Percentiles rank a stretch among this genome's conserved stretches.
Conservation (phyloP, 2,113 vertebrate species). For the Caloenas nicobarica region DNA sequence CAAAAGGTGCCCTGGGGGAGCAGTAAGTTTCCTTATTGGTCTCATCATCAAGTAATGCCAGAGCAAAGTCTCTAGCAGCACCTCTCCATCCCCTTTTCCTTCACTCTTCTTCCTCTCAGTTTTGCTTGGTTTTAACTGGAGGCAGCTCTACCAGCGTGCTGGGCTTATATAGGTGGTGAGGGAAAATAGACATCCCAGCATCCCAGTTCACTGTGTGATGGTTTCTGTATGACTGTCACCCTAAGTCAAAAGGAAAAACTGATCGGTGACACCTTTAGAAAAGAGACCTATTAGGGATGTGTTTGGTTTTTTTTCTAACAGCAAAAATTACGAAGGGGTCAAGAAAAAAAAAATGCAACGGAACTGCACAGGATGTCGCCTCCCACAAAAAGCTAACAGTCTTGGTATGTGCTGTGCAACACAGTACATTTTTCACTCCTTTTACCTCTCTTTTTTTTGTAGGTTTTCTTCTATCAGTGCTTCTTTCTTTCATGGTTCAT, state of each 20-base stretch:
- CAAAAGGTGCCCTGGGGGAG: not conserved
- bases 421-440: rapidly evolving
- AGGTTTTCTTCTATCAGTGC: not conserved
- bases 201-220: not conserved
- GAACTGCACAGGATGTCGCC: not conserved
- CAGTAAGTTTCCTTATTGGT: not conserved
- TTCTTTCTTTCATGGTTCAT: not conserved
- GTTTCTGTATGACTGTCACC: not conserved
- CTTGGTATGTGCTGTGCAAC: not conserved
- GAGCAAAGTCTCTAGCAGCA: not conserved
- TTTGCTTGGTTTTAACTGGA: not conserved
- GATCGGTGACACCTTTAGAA: not conserved
- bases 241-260: not conserved
- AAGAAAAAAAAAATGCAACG: not conserved
- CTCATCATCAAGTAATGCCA: not conserved
- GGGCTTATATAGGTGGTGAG: not conserved
- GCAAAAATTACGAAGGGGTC: not conserved
- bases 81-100: not conserved
- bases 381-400: not conserved
- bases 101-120: not conserved
- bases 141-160: not conserved
- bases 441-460: not conserved
- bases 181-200: not conserved
- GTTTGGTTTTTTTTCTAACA: not conserved
- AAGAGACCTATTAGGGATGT: not conserved